Evolutionary conservation across 2,888 invertebrate species (phyloP), one percentile per base, ranked within the genome.

Genomic region (Rhodophaea formosa): DNA sequence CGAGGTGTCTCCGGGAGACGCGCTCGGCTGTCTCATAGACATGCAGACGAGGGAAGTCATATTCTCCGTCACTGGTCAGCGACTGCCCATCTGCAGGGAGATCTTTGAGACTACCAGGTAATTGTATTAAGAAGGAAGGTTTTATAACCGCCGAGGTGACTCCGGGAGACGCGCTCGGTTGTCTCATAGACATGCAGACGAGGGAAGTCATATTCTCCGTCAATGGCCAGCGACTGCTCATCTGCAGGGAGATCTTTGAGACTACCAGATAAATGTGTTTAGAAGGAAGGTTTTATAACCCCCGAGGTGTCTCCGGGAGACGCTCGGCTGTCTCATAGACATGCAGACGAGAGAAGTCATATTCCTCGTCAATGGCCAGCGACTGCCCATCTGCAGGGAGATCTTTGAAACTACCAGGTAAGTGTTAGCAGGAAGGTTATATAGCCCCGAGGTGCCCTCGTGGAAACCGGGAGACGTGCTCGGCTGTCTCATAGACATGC

Each of bases 401-500:
- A 93, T 97, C 63, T 97, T 98, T 80, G 92, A 93, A 68, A 94
- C 93, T 76, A 95, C 95, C 30, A 94, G 93, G 96, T 97, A 91
- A 51, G 0, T n/a, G 0, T 17, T 16, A 23, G 5, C 2, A 23
- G 23, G 23, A 5, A 23, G 3, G 5, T 23, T 5, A 3, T 23
- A 8, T 39, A 12, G 10, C 7, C 86, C 88, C 17, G 81, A 83
- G 45, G 79, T 93, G 47, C 90, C 93, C 0, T 88, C 93, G 57
- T 98, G 98, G 98, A 91, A 93, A 72, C 93, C 97, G 47, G 97
- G 98, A 10, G 97, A 97, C 75, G 92, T 95, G 10, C 89, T 98
- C 55, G 98, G 98, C 29, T 96, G 97, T 70, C 93, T 97, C 51
- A 92, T 98, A 59, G 96, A 98, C 81, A 88, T 98, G 56, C 93